phyloP scores from a whole-genome alignment of 2,113 vertebrate species.

The Abramis brama region DNA sequence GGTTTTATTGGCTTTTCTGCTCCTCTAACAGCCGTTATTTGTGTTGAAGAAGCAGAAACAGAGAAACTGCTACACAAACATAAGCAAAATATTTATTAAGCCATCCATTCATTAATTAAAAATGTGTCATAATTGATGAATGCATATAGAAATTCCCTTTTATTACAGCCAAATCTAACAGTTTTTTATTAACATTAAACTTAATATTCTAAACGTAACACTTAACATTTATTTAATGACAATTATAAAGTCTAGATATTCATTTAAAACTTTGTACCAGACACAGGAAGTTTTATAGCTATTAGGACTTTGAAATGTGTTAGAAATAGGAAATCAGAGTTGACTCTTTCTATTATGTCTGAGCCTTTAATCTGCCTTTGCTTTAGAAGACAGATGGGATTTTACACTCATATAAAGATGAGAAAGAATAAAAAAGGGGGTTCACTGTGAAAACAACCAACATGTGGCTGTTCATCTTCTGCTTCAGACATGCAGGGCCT shows the following conservation, averaged over 20 bases:
- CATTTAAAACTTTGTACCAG: neutral
- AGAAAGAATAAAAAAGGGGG: slow-evolving; percentile 50
- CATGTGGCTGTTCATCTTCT: slow-evolving; percentile 54
- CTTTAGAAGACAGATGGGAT: slow-evolving; percentile 33
- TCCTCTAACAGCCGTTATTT: slow-evolving; percentile 1
- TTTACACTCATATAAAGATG: slow-evolving; percentile 43
- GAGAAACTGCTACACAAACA: neutral
- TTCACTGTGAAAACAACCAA: slow-evolving; percentile 54
- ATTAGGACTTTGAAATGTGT: slow-evolving; percentile 2
- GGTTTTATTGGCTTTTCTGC: slow-evolving; percentile 32
- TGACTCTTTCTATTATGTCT: slow-evolving; percentile 22
- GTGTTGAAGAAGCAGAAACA: neutral
- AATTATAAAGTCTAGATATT: neutral
- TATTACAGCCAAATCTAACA: slow-evolving; percentile 1
- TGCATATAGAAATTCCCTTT: neutral
- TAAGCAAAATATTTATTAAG: neutral
- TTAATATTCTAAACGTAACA: neutral
- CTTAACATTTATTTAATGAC: neutral
- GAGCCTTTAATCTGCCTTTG: slow-evolving; percentile 47
- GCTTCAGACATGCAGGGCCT: slow-evolving; percentile 48
- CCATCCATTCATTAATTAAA: slow-evolving; percentile 38
- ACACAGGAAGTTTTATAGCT: neutral
- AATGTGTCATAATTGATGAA: slow-evolving; percentile 37
- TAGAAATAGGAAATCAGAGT: neutral
- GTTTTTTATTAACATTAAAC: neutral